Conservation (phyloP, 2,888 invertebrate genomes). For the Doris montereyensis region DNA sequence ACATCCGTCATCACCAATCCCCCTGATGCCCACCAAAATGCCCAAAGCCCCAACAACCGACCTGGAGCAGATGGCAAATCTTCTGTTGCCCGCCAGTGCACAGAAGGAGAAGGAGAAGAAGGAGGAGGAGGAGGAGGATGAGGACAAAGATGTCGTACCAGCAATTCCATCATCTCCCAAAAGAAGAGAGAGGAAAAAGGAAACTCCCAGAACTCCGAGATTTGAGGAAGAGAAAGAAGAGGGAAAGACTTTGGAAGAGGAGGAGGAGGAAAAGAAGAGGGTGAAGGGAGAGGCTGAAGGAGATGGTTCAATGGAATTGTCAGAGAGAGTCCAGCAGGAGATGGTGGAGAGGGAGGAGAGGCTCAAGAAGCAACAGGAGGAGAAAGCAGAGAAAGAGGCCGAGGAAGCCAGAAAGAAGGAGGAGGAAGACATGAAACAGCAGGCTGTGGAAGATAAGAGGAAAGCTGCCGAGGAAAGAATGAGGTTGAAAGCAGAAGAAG, state of each 20-base stretch:
- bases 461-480: slow-evolving; percentile 32
- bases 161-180: no score
- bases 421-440: slow-evolving; percentile 15
- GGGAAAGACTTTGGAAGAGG: neutral
- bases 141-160: no score
- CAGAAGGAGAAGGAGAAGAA: no score
- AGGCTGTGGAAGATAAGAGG: slow-evolving; percentile 23
- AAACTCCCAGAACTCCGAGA: neutral
- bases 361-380: slow-evolving; percentile 7
- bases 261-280: neutral
- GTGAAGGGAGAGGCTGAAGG: neutral
- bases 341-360: slow-evolving; percentile 22
- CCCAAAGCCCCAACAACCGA: no score
- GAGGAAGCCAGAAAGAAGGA: slow-evolving; percentile 15
- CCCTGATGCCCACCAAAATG: no score
- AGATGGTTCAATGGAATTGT: neutral
- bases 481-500: slow-evolving; percentile 21
- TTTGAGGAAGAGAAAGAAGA: neutral
- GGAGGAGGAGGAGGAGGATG: neutral
- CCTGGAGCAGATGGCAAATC: no score
- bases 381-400: slow-evolving; percentile 21
- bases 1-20: no score
- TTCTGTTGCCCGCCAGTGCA: no score
- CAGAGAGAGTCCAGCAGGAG: slow-evolving; percentile 29
- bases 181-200: slow-evolving; percentile 1